A percentile compares a stretch with the other conserved stretches of the same genome.
phyloP scores from a whole-genome alignment of 2,113 vertebrate species.

The Brienomyrus brachyistius region DNA sequence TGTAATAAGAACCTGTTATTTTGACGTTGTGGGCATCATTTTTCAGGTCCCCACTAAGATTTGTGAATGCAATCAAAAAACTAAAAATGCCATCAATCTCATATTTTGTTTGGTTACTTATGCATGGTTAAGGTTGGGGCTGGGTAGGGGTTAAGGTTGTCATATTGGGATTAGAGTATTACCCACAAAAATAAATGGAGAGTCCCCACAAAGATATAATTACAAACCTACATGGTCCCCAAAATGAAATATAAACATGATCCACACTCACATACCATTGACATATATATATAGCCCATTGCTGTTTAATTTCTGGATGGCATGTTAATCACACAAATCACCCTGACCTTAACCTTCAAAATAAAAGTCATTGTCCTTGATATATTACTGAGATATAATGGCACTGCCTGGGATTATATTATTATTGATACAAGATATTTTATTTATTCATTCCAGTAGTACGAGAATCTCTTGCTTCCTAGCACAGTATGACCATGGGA shows the following conservation, averaged over 20 bases:
- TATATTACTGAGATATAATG: conserved; percentile 68
- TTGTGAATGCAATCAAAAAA: too few relatives aligned
- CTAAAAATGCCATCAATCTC: too few relatives aligned
- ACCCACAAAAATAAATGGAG: too few relatives aligned
- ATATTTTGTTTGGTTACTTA: too few relatives aligned
- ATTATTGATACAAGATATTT: conserved; percentile 65
- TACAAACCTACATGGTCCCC: not conserved
- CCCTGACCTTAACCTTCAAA: conserved; percentile 46
- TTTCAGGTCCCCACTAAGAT: too few relatives aligned
- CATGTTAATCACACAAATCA: conserved; percentile 51
- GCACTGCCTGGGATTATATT: conserved; percentile 64
- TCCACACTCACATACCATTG: too few relatives aligned
- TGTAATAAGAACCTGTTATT: too few relatives aligned
- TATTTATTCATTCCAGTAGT: conserved; percentile 60
- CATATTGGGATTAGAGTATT: too few relatives aligned
- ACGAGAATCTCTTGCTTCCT: conserved; percentile 70
- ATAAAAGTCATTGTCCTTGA: conserved; percentile 58
- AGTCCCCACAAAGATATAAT: too few relatives aligned
- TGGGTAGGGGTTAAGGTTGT: too few relatives aligned
- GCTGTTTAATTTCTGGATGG: not conserved
- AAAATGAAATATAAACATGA: not conserved
- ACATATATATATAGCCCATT: not conserved
- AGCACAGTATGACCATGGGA: conserved; percentile 74
- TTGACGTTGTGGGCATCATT: too few relatives aligned
- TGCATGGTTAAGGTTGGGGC: too few relatives aligned